Evolutionary conservation across 1,140 invertebrate species (phyloP).

Genomic region (Cepaea nemoralis): DNA sequence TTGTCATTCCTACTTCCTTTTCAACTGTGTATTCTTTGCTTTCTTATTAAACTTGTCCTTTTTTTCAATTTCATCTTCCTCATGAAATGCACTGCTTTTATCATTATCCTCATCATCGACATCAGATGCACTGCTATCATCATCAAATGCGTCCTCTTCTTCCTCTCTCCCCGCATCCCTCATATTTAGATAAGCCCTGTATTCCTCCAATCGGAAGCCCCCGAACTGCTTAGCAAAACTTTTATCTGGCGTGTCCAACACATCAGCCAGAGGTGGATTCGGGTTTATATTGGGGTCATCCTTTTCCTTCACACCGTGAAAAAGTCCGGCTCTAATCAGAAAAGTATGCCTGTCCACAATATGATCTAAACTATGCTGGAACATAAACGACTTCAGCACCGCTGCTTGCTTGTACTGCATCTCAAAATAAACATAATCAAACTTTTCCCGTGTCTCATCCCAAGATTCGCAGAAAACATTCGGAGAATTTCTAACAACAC

Average conservation of each 20-base stretch:
- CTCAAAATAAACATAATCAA: constrained; percentile 31
- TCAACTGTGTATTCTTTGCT: not conserved
- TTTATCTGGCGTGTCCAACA: not conserved
- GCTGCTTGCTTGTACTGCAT: constrained; percentile 18
- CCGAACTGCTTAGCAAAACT: not conserved
- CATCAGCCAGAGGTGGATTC: constrained; percentile 18
- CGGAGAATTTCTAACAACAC: not conserved
- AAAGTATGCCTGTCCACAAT: constrained; percentile 28
- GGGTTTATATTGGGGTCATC: constrained; percentile 21
- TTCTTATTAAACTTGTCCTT: not conserved
- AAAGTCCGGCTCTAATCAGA: constrained; percentile 21
- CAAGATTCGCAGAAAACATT: constrained; percentile 20
- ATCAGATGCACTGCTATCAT: not conserved
- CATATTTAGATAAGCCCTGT: constrained; percentile 20
- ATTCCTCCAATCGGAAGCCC: not conserved
- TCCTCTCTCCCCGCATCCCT: constrained; percentile 29
- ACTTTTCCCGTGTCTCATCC: constrained; percentile 10
- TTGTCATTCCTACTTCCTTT: not conserved
- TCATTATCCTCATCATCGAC: not conserved
- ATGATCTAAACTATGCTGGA: not conserved
- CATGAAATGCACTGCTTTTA: too few relatives aligned
- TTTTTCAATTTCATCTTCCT: not conserved
- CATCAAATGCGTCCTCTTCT: not conserved
- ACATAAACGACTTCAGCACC: not conserved
- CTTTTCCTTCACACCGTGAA: constrained; percentile 21